These are phyloP conservation scores for Hirtodrosophila histrioides DNA, from an alignment of 2,888 invertebrate species.

Conservation along the genomic window DNA sequence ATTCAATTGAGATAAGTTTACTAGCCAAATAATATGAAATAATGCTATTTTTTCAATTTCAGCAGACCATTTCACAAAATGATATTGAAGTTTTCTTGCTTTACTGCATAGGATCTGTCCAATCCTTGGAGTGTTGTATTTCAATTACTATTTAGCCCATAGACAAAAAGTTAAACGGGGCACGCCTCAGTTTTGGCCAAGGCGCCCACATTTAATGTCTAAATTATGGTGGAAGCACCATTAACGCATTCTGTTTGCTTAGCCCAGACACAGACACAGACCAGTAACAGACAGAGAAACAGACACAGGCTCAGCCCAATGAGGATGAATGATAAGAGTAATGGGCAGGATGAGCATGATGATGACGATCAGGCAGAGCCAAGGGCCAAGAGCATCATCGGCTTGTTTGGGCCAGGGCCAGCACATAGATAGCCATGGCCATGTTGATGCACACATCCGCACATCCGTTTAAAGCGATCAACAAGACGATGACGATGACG, in stretches of 20 bases:
- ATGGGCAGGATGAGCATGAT: slow-evolving; percentile 8
- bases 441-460: slow-evolving; percentile 39
- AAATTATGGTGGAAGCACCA: slow-evolving; percentile 65
- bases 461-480: slow-evolving; percentile 62
- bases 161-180: too few relatives aligned
- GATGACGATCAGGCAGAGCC: slow-evolving; percentile 5
- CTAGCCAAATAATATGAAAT: too few relatives aligned
- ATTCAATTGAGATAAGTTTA: too few relatives aligned
- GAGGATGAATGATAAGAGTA: slow-evolving; percentile 14
- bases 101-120: too few relatives aligned
- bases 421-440: neutral
- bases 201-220: slow-evolving; percentile 66
- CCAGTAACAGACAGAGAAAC: too few relatives aligned
- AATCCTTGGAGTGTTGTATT: slow-evolving; percentile 1
- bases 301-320: neutral
- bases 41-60: too few relatives aligned
- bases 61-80: too few relatives aligned
- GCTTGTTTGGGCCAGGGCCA: neutral
- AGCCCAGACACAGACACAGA: neutral
- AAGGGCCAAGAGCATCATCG: neutral
- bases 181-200: slow-evolving; percentile 27
- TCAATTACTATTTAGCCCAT: slow-evolving; percentile 13
- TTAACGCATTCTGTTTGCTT: slow-evolving; percentile 65
- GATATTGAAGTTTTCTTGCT: too few relatives aligned
- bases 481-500: neutral